Evolutionary conservation across 2,113 vertebrate genomes (phyloP).

Genomic region (Cyanoderma ruficeps): DNA sequence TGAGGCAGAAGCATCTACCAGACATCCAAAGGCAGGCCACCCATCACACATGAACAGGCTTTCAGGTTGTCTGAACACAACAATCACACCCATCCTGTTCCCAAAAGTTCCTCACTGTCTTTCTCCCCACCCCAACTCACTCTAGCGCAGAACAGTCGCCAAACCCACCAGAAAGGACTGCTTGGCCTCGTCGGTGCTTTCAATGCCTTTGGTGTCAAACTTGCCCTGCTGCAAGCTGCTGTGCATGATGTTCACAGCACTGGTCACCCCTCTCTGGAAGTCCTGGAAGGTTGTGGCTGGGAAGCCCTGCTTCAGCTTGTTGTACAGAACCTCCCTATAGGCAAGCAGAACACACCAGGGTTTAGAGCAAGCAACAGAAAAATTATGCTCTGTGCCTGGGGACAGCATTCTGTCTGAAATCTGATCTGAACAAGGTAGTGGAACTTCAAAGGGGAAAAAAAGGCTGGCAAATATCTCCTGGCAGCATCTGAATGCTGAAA

Average conservation of each 20-base stretch:
- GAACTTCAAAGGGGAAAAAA: background rate
- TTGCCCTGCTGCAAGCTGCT: conserved; percentile 98
- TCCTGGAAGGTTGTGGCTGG: conserved; percentile 95
- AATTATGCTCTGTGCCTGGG: background rate
- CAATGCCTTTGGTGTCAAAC: conserved; percentile 95
- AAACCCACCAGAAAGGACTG: conserved; percentile 90
- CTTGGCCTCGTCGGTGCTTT: conserved; percentile 92
- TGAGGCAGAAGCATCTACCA: background rate
- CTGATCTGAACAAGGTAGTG: background rate
- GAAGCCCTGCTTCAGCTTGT: conserved; percentile 92
- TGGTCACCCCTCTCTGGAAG: conserved; percentile 95
- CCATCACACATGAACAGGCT: background rate
- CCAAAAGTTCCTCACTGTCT: background rate
- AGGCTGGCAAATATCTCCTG: background rate
- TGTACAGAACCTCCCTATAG: conserved; percentile 88
- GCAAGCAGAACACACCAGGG: background rate
- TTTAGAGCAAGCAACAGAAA: background rate
- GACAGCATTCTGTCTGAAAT: background rate
- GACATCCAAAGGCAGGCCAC: background rate
- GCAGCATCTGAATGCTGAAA: background rate
- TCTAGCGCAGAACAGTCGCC: background rate
- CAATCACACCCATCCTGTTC: background rate
- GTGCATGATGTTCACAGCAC: conserved; percentile 97
- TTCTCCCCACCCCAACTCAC: background rate
- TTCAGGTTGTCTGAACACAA: background rate